Conservation (phyloP, 2,113 vertebrate species). For the Triplophysa rosa region DNA sequence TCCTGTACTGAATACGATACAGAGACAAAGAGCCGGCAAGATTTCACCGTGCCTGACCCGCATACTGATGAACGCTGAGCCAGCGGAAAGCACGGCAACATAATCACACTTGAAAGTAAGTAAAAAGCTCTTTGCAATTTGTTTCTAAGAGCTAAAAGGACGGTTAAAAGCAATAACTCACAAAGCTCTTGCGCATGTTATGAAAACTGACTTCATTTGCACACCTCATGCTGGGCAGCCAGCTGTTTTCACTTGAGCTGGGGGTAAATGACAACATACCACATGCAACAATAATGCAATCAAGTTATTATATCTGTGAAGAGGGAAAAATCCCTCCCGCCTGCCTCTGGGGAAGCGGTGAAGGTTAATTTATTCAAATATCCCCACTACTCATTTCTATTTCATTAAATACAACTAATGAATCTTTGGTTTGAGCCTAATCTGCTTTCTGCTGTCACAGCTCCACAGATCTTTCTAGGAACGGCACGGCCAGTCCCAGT, state of each 20-base stretch:
- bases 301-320: slow-evolving; percentile 67
- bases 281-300: slow-evolving; percentile 60
- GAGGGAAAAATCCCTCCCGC: slow-evolving; percentile 61
- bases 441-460: slow-evolving; percentile 69
- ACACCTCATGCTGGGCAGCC: background rate
- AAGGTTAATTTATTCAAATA: slow-evolving; percentile 82
- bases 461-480: slow-evolving; percentile 63
- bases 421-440: slow-evolving; percentile 76
- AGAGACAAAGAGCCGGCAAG: background rate
- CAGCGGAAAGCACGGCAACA: background rate
- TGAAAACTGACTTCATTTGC: background rate
- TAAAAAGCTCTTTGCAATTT: background rate
- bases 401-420: slow-evolving; percentile 76
- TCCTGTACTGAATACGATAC: background rate
- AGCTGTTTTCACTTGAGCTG: slow-evolving; percentile 21
- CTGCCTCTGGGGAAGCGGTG: slow-evolving; percentile 63
- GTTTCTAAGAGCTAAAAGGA: background rate
- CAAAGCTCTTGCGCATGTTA: slow-evolving; percentile 10
- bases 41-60: slow-evolving; percentile 8
- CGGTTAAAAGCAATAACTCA: slow-evolving; percentile 24
- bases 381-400: slow-evolving; percentile 71
- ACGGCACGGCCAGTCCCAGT: slow-evolving; percentile 37
- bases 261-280: slow-evolving; percentile 49
- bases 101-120: background rate
- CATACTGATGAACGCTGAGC: slow-evolving; percentile 3